Evolutionary conservation across 2,113 vertebrate species (phyloP).

Genomic region (Carassius auratus): DNA sequence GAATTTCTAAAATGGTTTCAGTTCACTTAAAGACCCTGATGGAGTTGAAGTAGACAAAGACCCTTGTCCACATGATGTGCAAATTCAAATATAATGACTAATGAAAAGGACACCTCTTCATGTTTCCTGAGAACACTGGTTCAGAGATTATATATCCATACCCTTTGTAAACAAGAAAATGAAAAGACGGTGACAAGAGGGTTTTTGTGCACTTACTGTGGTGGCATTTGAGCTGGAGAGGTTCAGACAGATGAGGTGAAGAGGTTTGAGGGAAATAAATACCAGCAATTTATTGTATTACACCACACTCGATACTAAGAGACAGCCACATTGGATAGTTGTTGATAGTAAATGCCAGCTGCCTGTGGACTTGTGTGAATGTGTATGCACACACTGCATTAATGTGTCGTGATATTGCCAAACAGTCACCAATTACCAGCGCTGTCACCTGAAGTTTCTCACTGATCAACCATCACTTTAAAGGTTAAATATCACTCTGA

Average conservation of each 20-base stretch:
- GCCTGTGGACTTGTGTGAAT: conserved; percentile 17
- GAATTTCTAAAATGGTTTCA: not conserved
- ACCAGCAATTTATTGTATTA: conserved; percentile 52
- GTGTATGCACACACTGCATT: not conserved
- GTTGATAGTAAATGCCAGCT: conserved; percentile 55
- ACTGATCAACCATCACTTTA: conserved; percentile 13
- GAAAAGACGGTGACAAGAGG: conserved; percentile 29
- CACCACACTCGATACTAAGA: conserved; percentile 37
- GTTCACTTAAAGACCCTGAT: not conserved
- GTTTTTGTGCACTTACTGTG: conserved; percentile 13
- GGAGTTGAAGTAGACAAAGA: not conserved
- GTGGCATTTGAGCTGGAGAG: conserved; percentile 53
- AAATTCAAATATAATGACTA: conserved; percentile 7
- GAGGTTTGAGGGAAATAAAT: conserved; percentile 54
- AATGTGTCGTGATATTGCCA: conserved; percentile 8
- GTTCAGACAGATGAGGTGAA: conserved; percentile 50
- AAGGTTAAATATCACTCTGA: conserved; percentile 7
- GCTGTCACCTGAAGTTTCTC: conserved; percentile 23
- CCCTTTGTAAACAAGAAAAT: conserved; percentile 8
- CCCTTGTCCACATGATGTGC: not conserved
- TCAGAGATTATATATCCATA: conserved; percentile 6
- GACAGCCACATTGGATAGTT: conserved; percentile 31
- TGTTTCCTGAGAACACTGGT: not conserved
- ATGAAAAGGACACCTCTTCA: conserved; percentile 21
- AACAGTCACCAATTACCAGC: conserved; percentile 11